phyloP scores from a whole-genome alignment of 2,888 invertebrate genomes.

The Corythucha ciliata region DNA sequence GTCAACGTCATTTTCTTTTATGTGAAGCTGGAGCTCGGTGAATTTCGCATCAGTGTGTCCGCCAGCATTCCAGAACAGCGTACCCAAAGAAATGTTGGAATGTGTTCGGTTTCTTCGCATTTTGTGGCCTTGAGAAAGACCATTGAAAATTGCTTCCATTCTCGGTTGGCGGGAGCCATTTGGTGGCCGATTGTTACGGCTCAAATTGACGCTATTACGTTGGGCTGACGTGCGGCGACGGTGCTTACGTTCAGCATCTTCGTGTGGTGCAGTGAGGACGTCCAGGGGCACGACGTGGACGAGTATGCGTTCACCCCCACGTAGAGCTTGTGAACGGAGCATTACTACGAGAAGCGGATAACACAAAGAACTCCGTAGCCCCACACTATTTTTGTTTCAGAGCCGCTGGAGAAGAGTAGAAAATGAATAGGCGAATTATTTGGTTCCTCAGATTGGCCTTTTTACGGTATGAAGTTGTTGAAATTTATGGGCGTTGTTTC shows the following conservation, averaged over 20 bases:
- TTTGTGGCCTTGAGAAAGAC: not conserved
- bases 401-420: too few species aligned
- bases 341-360: too few species aligned
- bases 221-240: conserved; percentile 10
- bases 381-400: too few species aligned
- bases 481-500: too few species aligned
- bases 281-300: conserved; percentile 7
- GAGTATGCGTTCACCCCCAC: conserved; percentile 2
- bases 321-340: too few species aligned
- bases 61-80: not conserved
- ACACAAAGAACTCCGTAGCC: too few species aligned
- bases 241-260: conserved; percentile 9
- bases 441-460: too few species aligned
- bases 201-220: not conserved
- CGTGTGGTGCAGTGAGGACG: conserved; percentile 8
- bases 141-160: not conserved
- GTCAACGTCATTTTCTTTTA: not conserved
- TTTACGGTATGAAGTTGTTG: too few species aligned
- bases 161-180: not conserved
- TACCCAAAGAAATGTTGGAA: not conserved
- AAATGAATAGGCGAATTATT: too few species aligned
- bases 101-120: not conserved
- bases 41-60: not conserved
- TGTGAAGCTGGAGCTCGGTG: not conserved
- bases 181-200: not conserved